Evolutionary conservation across 2,888 invertebrate genomes (phyloP), one percentile per base, ranked within the genome.

Genomic region (Incurvaria masculella): DNA sequence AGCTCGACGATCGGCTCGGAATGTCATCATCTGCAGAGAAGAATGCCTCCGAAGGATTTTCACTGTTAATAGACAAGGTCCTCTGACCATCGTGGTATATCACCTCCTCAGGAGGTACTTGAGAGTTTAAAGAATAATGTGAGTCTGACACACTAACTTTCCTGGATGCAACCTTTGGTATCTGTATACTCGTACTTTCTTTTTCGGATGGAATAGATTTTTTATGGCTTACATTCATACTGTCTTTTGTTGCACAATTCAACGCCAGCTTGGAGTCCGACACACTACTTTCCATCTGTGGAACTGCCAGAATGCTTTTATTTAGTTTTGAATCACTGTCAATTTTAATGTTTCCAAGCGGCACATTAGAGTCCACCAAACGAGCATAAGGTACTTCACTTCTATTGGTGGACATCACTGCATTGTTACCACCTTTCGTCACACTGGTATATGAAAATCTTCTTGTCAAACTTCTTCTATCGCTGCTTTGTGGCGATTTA

Each of bases 11-110:
- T 11, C 86, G 74, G 57, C 86, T 87, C 20, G 83, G 85, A 58
- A 89, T 82, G 57, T 94, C 95, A 69, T 96, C 95, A 61, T 95
- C 94, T 0, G 95, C 95, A 0, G 95, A 95, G 65, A 92, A 95
- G 70, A 94, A 96, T 46, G 90, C 88, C 69, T 95, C 95, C 0
- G 92, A 92, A 59, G 91, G 92, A 66, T 94, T 94, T 66, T 94
- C 93, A 51, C 92, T 92, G 1, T 91, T 91, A 64, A 94, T 86
- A 0, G 93, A 94, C 61, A 90, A 87, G 0, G 94, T 92, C 58
- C 94, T 79, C 67, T 91, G 91, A 1, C 87, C 87, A 68, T 86
- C 85, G 57, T 82, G 81, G 26, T 80, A 75, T 5, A 82, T 56
- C 21, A 72, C 67, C 53, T 86, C 86, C 43, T 86, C 86, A 1